Evolutionary conservation across 2,113 vertebrate species (phyloP).

Genomic region (Montifringilla adamsi): DNA sequence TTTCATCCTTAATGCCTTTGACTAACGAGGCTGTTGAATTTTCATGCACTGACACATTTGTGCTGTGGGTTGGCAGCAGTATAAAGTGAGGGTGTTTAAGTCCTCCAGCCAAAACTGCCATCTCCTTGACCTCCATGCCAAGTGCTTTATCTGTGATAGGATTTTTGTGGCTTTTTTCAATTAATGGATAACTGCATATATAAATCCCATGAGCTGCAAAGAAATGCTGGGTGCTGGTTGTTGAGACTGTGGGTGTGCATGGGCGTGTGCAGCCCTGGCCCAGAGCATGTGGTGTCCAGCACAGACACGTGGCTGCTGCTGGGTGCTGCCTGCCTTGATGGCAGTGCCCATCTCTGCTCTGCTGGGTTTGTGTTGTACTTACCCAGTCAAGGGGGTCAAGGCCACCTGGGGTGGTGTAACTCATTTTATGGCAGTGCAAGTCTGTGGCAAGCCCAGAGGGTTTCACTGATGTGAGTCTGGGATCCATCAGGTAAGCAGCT

Average conservation of each 20-base stretch:
- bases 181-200: not conserved
- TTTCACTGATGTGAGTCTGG: not conserved
- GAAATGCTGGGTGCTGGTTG: not conserved
- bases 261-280: not conserved
- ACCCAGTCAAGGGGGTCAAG: not conserved
- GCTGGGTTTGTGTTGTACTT: not conserved
- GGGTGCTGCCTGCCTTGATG: not conserved
- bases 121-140: not conserved
- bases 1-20: not conserved
- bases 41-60: not conserved
- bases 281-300: accelerated
- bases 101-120: not conserved
- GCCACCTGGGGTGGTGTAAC: not conserved
- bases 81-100: slow-evolving; percentile 1
- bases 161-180: not conserved
- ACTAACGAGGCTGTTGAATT: slow-evolving; percentile 12
- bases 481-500: not conserved
- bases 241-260: not conserved
- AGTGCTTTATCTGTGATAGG: not conserved
- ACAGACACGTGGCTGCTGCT: not conserved
- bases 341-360: not conserved
- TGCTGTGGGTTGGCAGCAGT: not conserved
- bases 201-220: not conserved
- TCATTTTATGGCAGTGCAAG: not conserved
- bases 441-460: not conserved